A percentile compares a stretch with the other conserved stretches of the same genome.
phyloP scores from a whole-genome alignment of 2,797 vertebrate species.

The Oreortyx pictus region DNA sequence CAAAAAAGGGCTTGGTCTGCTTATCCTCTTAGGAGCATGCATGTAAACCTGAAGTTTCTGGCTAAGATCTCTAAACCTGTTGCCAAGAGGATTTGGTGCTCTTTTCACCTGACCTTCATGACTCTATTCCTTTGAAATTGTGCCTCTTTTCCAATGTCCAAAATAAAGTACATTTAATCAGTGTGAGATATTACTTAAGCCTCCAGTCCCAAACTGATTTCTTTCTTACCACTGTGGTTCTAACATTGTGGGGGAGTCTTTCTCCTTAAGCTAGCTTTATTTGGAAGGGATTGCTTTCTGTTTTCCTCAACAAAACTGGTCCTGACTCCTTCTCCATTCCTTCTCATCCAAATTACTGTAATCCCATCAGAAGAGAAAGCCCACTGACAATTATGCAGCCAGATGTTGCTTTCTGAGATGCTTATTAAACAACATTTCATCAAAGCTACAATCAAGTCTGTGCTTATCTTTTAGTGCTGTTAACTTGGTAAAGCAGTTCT shows the following conservation, averaged over 20 bases:
- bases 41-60: background rate
- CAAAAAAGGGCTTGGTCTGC: background rate
- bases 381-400: background rate
- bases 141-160: background rate
- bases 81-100: background rate
- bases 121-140: background rate
- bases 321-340: background rate
- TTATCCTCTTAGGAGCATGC: background rate
- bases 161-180: background rate
- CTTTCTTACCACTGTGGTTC: background rate
- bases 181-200: background rate
- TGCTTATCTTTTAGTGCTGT: background rate
- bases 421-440: background rate
- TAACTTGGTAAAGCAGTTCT: background rate
- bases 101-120: background rate
- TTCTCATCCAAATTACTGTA: background rate
- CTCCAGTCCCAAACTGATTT: background rate
- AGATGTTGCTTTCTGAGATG: background rate
- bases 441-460: background rate
- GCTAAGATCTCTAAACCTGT: background rate
- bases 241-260: rapidly evolving
- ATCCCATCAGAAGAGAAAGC: background rate
- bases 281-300: background rate
- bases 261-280: background rate
- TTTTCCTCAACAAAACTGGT: background rate